Evolutionary conservation across 2,888 invertebrate species (phyloP).

Genomic region (Chydorus sphaericus): DNA sequence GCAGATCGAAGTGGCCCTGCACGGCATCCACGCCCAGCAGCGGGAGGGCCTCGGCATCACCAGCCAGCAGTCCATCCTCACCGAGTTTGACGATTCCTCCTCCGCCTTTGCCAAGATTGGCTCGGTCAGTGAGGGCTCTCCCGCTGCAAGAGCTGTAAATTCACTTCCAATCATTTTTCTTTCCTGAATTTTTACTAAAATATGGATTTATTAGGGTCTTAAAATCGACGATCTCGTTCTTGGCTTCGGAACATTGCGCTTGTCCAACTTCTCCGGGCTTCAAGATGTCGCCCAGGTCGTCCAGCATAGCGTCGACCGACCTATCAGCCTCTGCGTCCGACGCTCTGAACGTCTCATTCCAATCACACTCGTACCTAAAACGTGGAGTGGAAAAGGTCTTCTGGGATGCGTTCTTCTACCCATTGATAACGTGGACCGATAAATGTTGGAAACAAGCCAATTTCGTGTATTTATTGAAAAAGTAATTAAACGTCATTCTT

Average conservation of each 20-base stretch:
- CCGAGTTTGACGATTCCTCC: slow-evolving; percentile 15
- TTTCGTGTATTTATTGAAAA: no score
- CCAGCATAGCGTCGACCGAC: slow-evolving; percentile 27
- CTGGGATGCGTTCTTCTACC: slow-evolving; percentile 54
- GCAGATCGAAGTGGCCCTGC: slow-evolving; percentile 61
- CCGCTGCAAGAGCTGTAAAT: slow-evolving; percentile 65
- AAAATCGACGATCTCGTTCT: slow-evolving; percentile 50
- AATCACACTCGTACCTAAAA: slow-evolving; percentile 48
- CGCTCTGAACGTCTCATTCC: slow-evolving; percentile 36
- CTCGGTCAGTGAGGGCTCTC: slow-evolving; percentile 56
- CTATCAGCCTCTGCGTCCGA: slow-evolving; percentile 24
- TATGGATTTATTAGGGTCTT: slow-evolving; percentile 44
- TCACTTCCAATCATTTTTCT: neutral
- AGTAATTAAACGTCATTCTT: no score
- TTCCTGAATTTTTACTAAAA: slow-evolving; percentile 11
- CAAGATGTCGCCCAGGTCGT: slow-evolving; percentile 54
- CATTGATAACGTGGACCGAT: slow-evolving; percentile 29
- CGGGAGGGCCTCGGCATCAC: slow-evolving; percentile 19
- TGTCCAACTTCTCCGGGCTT: slow-evolving; percentile 49
- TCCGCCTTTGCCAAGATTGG: slow-evolving; percentile 53
- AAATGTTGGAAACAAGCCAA: no score
- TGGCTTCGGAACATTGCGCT: slow-evolving; percentile 62
- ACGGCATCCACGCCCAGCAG: slow-evolving; percentile 42
- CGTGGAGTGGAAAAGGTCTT: slow-evolving; percentile 63
- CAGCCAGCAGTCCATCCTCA: slow-evolving; percentile 1